These are phyloP conservation scores for Acanthurus lineatus DNA, from an alignment of 2,797 vertebrate genomes.

Conservation along the genomic window DNA sequence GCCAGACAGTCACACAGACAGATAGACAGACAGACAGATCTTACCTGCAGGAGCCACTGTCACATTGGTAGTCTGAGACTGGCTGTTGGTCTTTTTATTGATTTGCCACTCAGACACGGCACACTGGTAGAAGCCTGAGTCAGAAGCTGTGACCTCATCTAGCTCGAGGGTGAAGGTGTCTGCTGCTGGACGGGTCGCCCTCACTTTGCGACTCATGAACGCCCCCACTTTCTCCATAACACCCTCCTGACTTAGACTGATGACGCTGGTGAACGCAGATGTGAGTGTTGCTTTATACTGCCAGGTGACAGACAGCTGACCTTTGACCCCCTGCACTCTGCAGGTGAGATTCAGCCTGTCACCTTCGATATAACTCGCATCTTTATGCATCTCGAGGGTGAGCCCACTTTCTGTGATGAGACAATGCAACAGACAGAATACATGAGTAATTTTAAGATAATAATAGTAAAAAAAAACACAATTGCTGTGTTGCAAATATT, in stretches of 20 bases:
- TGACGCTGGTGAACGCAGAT: conserved; percentile 57
- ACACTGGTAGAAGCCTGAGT: conserved; percentile 87
- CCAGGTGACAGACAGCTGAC: conserved; percentile 87
- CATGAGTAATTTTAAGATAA: neutral
- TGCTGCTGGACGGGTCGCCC: conserved; percentile 48
- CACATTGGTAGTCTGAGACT: conserved; percentile 59
- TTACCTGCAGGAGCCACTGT: conserved; percentile 73
- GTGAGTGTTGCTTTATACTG: conserved; percentile 68
- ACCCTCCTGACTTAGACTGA: conserved; percentile 80
- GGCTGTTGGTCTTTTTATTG: conserved; percentile 65
- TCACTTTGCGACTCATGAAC: conserved; percentile 59
- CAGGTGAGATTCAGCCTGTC: conserved; percentile 82
- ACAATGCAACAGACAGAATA: conserved; percentile 13
- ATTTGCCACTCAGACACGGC: conserved; percentile 85
- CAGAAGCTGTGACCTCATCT: conserved; percentile 65
- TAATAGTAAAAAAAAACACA: neutral
- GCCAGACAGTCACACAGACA: too few relatives aligned
- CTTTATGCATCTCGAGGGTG: conserved; percentile 68
- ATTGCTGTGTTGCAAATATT: neutral
- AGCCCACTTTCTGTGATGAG: conserved; percentile 82
- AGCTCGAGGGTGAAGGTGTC: conserved; percentile 79
- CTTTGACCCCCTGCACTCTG: conserved; percentile 66
- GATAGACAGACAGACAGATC: neutral
- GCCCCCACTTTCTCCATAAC: conserved; percentile 46
- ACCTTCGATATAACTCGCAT: conserved; percentile 69